These are phyloP conservation scores for Drosophila koepferae DNA, from an alignment of 2,888 invertebrate genomes.

Conservation along the genomic window DNA sequence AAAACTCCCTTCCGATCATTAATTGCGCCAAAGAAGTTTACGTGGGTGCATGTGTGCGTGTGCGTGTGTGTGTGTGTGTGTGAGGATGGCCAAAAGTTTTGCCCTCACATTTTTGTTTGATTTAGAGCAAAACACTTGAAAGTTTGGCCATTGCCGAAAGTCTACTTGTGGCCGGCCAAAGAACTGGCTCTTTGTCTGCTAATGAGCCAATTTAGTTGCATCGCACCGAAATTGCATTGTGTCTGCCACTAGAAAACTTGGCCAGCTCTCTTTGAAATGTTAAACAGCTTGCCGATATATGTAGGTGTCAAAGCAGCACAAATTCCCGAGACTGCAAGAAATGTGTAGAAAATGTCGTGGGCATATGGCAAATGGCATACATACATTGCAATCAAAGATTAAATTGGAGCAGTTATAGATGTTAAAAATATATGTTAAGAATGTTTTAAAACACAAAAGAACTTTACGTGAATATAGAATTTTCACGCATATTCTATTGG, in stretches of 20 bases:
- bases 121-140: constrained; percentile 65
- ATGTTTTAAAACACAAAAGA: no score
- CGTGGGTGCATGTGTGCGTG: not conserved
- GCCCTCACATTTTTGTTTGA: constrained; percentile 66
- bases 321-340: not conserved
- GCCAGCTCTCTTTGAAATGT: constrained; percentile 68
- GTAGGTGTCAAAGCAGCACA: constrained; percentile 19
- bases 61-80: constrained; percentile 7
- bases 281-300: constrained; percentile 47
- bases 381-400: not conserved
- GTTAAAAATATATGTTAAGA: not conserved
- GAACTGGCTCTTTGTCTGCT: constrained; percentile 64
- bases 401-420: not conserved
- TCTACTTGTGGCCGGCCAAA: constrained; percentile 30
- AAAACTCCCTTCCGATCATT: constrained; percentile 58
- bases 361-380: not conserved
- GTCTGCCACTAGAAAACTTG: constrained; percentile 63
- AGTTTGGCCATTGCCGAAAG: constrained; percentile 59
- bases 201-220: constrained; percentile 81
- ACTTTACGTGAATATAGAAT: no score
- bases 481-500: no score
- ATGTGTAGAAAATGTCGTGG: not conserved
- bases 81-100: constrained; percentile 47
- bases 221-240: constrained; percentile 63
- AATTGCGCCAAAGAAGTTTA: constrained; percentile 56